Percentiles rank a stretch among this genome's conserved stretches.
These are phyloP conservation scores for Crypturellus undulatus DNA, from an alignment of 2,113 vertebrate genomes.

Conservation along the genomic window DNA sequence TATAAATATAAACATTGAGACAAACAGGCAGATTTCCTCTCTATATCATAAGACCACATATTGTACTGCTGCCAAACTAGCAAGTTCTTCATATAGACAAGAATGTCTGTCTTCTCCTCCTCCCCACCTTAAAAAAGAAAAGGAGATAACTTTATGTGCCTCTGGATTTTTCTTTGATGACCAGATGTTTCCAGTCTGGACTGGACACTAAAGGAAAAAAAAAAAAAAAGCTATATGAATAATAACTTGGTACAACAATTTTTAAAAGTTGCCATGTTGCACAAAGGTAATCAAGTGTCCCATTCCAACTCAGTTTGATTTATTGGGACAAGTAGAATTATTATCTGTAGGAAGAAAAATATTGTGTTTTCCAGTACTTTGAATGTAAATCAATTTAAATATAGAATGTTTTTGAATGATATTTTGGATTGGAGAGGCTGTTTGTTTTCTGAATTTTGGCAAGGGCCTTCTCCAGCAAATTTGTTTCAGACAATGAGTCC, in stretches of 20 bases:
- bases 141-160: constrained; percentile 41
- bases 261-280: constrained; percentile 30
- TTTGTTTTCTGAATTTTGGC: neutral
- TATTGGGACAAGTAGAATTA: constrained; percentile 3
- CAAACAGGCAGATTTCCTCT: constrained; percentile 62
- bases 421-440: neutral
- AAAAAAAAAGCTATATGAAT: constrained; percentile 30
- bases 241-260: constrained; percentile 27
- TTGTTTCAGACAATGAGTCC: neutral
- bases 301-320: constrained; percentile 33
- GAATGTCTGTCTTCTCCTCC: neutral
- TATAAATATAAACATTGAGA: constrained; percentile 71
- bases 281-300: neutral
- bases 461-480: neutral
- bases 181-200: constrained; percentile 28
- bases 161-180: constrained; percentile 62
- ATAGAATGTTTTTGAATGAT: neutral
- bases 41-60: constrained; percentile 24
- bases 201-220: neutral
- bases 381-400: neutral
- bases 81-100: neutral
- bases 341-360: neutral
- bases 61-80: constrained; percentile 26
- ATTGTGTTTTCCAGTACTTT: neutral
- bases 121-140: neutral